A percentile compares a stretch with the other conserved stretches of the same genome.
Evolutionary conservation across 1,140 invertebrate species (phyloP).

Genomic region (Piezodorus guildinii): DNA sequence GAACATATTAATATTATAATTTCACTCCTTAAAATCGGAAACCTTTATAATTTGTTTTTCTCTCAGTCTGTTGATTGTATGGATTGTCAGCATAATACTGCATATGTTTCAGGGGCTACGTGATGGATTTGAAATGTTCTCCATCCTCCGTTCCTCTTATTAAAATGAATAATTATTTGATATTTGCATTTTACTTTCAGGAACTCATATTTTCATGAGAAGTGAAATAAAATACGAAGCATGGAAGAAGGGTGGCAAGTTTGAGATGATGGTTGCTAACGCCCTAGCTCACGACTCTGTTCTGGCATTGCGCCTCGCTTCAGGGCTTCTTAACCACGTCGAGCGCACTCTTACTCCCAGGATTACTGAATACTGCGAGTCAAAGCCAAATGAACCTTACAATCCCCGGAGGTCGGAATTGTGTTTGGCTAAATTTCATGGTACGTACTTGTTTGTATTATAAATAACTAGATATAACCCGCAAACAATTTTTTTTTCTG

Average conservation of each 20-base stretch:
- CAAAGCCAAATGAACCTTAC: neutral
- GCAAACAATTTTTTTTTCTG: neutral
- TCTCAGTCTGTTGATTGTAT: too few relatives aligned
- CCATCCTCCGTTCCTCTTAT: too few relatives aligned
- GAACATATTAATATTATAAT: too few relatives aligned
- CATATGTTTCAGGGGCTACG: too few relatives aligned
- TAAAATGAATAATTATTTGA: too few relatives aligned
- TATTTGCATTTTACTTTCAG: neutral
- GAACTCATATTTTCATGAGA: neutral
- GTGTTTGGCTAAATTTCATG: constrained; percentile 11
- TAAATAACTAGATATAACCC: too few relatives aligned
- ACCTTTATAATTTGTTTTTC: too few relatives aligned
- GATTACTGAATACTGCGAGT: neutral
- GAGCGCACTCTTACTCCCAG: neutral
- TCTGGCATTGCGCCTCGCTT: neutral
- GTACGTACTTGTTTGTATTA: neutral
- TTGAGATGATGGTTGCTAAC: neutral
- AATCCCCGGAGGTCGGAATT: neutral
- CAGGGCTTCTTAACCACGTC: neutral
- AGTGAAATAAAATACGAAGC: neutral
- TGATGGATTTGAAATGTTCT: too few relatives aligned
- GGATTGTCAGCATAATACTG: too few relatives aligned
- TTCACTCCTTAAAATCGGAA: too few relatives aligned
- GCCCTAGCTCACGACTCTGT: neutral
- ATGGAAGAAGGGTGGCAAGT: neutral